Conservation (phyloP, 1,140 invertebrate genomes). For the Solen grandis region DNA sequence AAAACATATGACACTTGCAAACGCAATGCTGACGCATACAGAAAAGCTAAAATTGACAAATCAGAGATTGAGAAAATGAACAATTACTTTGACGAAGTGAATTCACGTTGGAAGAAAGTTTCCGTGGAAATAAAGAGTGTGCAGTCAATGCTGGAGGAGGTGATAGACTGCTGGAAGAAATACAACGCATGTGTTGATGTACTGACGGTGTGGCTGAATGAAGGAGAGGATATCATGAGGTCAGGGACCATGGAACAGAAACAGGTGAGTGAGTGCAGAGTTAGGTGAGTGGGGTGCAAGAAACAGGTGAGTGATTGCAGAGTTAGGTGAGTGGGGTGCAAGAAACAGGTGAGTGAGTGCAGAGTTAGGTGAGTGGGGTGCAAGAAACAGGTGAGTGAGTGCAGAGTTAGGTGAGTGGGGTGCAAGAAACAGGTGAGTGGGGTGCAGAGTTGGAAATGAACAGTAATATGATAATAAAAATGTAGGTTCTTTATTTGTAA, state of each 20-base stretch:
- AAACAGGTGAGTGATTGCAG: too few species aligned
- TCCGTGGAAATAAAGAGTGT: slow-evolving; percentile 94
- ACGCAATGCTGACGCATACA: slow-evolving; percentile 94
- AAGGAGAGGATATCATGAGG: slow-evolving; percentile 88
- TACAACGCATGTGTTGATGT: slow-evolving; percentile 88
- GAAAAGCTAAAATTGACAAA: slow-evolving; percentile 86
- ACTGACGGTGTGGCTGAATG: slow-evolving; percentile 90
- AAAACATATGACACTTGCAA: slow-evolving; percentile 95
- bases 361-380: too few species aligned
- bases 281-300: too few species aligned
- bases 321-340: too few species aligned
- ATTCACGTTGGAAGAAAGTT: slow-evolving; percentile 93
- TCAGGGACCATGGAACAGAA: slow-evolving; percentile 89
- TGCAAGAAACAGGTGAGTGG: slow-evolving; percentile 85
- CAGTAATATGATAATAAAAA: background rate
- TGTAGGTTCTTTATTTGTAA: too few species aligned
- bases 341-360: slow-evolving; percentile 86
- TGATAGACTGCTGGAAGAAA: slow-evolving; percentile 92
- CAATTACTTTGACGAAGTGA: slow-evolving; percentile 91
- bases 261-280: slow-evolving; percentile 83
- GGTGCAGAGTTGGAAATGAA: background rate
- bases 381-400: too few species aligned
- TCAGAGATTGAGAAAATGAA: slow-evolving; percentile 90
- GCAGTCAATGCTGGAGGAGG: slow-evolving; percentile 92
- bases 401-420: too few species aligned